phyloP scores from a whole-genome alignment of 2,888 invertebrate species.

The Thecocarcelia acutangulata region DNA sequence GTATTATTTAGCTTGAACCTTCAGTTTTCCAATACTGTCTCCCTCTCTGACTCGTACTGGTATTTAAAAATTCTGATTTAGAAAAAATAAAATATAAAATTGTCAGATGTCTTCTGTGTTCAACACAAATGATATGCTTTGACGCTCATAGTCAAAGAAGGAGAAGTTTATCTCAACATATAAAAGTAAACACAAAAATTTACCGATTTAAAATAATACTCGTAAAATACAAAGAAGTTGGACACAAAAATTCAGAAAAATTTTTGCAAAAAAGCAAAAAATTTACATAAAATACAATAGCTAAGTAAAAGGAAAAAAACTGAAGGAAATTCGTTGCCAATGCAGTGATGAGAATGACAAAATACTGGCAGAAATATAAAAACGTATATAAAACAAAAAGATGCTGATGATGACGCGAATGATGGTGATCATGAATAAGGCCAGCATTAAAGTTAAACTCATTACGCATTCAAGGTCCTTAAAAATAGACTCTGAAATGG shows the following conservation, averaged over 20 bases:
- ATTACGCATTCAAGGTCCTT: slow-evolving; percentile 80
- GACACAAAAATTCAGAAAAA: slow-evolving; percentile 2
- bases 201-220: slow-evolving; percentile 49
- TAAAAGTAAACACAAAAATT: slow-evolving; percentile 5
- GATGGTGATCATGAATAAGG: slow-evolving; percentile 59
- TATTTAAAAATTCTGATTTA: not conserved
- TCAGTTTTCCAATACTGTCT: slow-evolving; percentile 26
- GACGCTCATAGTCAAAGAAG: slow-evolving; percentile 68
- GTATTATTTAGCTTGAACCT: slow-evolving; percentile 6
- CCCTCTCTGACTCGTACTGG: not conserved
- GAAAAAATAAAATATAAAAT: slow-evolving; percentile 55
- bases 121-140: slow-evolving; percentile 68
- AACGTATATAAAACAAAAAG: slow-evolving; percentile 34
- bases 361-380: slow-evolving; percentile 29
- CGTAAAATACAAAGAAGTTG: slow-evolving; percentile 46
- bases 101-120: slow-evolving; percentile 68
- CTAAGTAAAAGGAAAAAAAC: slow-evolving; percentile 4
- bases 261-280: slow-evolving; percentile 31
- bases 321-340: slow-evolving; percentile 44
- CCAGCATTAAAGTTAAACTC: slow-evolving; percentile 71
- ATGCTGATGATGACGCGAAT: slow-evolving; percentile 46
- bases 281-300: slow-evolving; percentile 68
- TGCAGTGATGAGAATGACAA: slow-evolving; percentile 56
- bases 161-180: slow-evolving; percentile 40
- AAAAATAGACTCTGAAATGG: slow-evolving; percentile 62